Conservation (phyloP, 1,140 invertebrate genomes). For the Philopotamus ludificatus region DNA sequence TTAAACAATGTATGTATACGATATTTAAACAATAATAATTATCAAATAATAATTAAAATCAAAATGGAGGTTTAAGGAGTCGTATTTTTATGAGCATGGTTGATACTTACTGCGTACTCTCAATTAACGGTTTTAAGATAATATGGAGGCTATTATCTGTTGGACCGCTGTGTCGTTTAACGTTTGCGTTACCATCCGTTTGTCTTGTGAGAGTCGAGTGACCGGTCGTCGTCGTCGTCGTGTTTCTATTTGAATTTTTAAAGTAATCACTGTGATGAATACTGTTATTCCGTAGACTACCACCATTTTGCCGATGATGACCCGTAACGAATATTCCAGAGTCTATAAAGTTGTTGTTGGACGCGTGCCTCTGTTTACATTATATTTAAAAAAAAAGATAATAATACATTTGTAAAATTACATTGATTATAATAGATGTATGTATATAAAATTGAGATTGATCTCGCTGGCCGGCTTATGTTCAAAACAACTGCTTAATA, state of each 20-base stretch:
- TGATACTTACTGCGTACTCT: slow-evolving; percentile 57
- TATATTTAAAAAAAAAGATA: slow-evolving; percentile 42
- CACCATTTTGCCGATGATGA: slow-evolving; percentile 44
- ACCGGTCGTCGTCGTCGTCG: slow-evolving; percentile 15
- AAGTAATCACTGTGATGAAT: slow-evolving; percentile 36
- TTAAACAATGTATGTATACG: too few relatives aligned
- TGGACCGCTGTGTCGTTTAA: slow-evolving; percentile 47
- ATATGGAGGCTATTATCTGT: slow-evolving; percentile 58
- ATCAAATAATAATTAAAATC: too few relatives aligned
- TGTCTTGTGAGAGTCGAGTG: slow-evolving; percentile 34
- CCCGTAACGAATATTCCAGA: slow-evolving; percentile 47
- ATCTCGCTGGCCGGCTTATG: too few relatives aligned
- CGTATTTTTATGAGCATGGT: not conserved
- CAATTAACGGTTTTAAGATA: slow-evolving; percentile 57
- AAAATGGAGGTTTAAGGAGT: too few relatives aligned
- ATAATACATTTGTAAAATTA: slow-evolving; percentile 45
- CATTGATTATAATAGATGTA: slow-evolving; percentile 39
- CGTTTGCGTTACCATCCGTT: slow-evolving; percentile 52
- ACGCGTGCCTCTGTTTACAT: slow-evolving; percentile 57
- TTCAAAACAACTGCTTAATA: too few relatives aligned
- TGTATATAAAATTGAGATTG: slow-evolving; percentile 18
- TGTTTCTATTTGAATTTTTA: slow-evolving; percentile 32
- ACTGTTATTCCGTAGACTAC: slow-evolving; percentile 34
- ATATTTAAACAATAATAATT: too few relatives aligned
- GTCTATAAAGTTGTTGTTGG: slow-evolving; percentile 58